Conservation (phyloP, 2,888 invertebrate genomes). For the Camptogramma bilineatum region DNA sequence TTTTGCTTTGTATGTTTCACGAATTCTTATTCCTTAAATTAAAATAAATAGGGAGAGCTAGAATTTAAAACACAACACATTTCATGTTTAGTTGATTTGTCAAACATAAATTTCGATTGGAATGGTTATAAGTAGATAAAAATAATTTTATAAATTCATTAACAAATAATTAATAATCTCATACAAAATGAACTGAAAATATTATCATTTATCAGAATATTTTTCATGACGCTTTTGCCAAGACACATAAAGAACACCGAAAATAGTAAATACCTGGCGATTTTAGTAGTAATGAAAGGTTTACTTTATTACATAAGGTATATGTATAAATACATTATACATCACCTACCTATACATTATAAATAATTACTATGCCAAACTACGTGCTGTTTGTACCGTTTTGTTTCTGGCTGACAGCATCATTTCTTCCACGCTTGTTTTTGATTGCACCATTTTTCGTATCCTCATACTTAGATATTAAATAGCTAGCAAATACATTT, state of each 20-base stretch:
- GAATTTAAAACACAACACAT: neutral
- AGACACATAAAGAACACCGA: too few relatives aligned
- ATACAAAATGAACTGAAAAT: neutral
- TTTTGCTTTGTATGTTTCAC: too few relatives aligned
- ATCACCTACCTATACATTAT: too few relatives aligned
- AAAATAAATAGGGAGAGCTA: neutral
- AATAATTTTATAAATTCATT: neutral
- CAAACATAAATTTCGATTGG: neutral
- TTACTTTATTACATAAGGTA: too few relatives aligned
- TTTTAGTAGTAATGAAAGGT: too few relatives aligned
- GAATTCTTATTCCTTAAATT: neutral
- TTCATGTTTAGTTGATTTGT: neutral
- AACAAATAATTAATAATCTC: neutral
- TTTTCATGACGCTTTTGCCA: too few relatives aligned
- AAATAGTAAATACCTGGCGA: too few relatives aligned
- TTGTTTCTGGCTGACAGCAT: slow-evolving; percentile 43
- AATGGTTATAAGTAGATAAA: neutral
- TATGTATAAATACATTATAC: too few relatives aligned
- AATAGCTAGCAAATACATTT: slow-evolving; percentile 67
- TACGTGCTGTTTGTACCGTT: slow-evolving; percentile 24
- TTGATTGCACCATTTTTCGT: slow-evolving; percentile 26
- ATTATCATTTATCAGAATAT: neutral
- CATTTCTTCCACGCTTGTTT: slow-evolving; percentile 24
- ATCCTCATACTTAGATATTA: slow-evolving; percentile 60
- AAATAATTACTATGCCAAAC: neutral